A percentile compares a stretch with the other conserved stretches of the same genome.
Evolutionary conservation across 1,140 invertebrate genomes (phyloP).

Genomic region (Drosophila pandora): DNA sequence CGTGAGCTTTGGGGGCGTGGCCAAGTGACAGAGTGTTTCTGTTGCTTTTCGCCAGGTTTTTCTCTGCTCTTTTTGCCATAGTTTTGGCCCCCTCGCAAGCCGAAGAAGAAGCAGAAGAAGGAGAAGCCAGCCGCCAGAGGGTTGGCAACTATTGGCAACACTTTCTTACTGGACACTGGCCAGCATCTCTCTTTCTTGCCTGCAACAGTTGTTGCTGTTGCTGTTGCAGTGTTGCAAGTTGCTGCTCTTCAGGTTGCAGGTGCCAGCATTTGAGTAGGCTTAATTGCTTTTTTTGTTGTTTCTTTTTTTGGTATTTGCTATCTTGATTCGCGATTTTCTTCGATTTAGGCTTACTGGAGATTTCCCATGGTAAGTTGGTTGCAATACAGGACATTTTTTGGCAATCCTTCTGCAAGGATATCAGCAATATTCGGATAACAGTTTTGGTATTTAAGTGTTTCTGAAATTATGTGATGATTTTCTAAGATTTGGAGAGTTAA

Average conservation of each 20-base stretch:
- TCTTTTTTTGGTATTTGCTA: constrained; percentile 24
- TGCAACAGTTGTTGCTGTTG: constrained; percentile 3
- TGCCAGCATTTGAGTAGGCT: constrained; percentile 31
- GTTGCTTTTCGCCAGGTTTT: constrained; percentile 50
- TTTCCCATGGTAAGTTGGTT: background rate
- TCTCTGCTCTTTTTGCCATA: constrained; percentile 70
- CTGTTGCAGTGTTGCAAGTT: constrained; percentile 14
- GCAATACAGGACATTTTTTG: background rate
- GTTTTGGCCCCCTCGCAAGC: constrained; percentile 60
- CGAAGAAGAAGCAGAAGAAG: constrained; percentile 67
- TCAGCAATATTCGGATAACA: background rate
- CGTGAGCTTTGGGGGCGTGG: constrained; percentile 60
- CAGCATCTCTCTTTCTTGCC: constrained; percentile 64
- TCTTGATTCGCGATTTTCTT: constrained; percentile 51
- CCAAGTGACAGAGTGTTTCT: constrained; percentile 50
- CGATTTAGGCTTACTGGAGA: constrained; percentile 9
- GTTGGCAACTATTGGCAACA: constrained; percentile 72
- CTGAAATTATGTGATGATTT: no score
- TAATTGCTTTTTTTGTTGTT: constrained; percentile 9
- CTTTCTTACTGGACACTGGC: constrained; percentile 70
- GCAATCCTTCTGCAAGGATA: background rate
- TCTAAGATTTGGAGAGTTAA: no score
- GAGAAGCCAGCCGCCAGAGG: constrained; percentile 30
- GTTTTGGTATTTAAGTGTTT: no score
- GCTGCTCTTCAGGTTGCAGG: constrained; percentile 31